A percentile compares a stretch with the other conserved stretches of the same genome.
Conservation (phyloP, 2,113 vertebrate genomes). For the Mastomys coucha region DNA sequence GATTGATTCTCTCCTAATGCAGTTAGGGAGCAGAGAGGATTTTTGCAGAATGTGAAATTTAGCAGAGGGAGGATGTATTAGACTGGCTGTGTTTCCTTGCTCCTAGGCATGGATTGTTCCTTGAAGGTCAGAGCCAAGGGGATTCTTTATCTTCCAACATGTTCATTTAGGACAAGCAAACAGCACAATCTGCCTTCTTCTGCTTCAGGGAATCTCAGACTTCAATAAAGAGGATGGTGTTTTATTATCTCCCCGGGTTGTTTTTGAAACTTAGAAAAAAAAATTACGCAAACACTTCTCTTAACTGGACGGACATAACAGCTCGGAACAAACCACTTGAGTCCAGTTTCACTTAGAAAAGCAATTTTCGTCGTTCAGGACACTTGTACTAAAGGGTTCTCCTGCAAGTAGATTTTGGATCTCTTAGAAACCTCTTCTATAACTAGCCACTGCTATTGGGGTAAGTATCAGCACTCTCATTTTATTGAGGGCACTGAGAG, state of each 20-base stretch:
- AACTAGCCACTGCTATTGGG: neutral
- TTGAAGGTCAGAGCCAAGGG: conserved; percentile 77
- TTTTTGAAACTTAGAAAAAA: conserved; percentile 74
- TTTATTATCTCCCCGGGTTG: conserved; percentile 80
- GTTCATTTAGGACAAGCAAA: conserved; percentile 81
- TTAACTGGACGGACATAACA: conserved; percentile 41
- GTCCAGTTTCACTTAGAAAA: conserved; percentile 74
- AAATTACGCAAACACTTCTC: conserved; percentile 62
- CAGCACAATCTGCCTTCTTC: conserved; percentile 65
- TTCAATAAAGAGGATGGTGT: conserved; percentile 78
- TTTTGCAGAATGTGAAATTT: conserved; percentile 65
- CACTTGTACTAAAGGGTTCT: conserved; percentile 54
- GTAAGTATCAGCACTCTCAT: neutral
- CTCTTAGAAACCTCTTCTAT: conserved; percentile 44
- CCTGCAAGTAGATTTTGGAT: conserved; percentile 60
- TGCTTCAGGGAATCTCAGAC: conserved; percentile 77
- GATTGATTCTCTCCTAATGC: conserved; percentile 67
- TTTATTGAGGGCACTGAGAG: conserved; percentile 24
- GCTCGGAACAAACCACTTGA: conserved; percentile 66
- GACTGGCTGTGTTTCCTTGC: conserved; percentile 52
- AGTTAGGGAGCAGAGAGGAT: conserved; percentile 57
- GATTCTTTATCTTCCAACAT: conserved; percentile 77
- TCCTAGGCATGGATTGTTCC: conserved; percentile 68
- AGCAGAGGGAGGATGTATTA: conserved; percentile 66
- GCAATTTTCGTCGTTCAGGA: conserved; percentile 69